Evolutionary conservation across 2,888 invertebrate genomes (phyloP).

Genomic region (Lordiphosa andalusiaca): DNA sequence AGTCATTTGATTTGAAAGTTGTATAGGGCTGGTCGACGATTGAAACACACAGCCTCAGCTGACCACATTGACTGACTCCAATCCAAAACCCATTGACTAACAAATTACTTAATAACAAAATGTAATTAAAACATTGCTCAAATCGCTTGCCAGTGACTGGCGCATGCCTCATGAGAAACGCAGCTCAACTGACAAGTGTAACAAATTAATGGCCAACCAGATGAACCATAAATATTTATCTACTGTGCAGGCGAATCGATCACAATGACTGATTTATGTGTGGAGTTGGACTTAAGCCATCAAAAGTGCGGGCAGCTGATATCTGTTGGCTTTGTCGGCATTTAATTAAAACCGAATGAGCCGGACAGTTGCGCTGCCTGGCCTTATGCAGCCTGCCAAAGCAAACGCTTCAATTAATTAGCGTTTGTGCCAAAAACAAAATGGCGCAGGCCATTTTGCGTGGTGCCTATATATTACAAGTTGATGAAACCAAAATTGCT

Average conservation of each 20-base stretch:
- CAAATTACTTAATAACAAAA: not conserved
- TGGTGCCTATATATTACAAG: slow-evolving; percentile 58
- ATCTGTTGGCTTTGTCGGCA: slow-evolving; percentile 36
- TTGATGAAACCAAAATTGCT: slow-evolving; percentile 44
- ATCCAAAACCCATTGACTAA: not conserved
- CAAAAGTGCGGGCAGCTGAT: slow-evolving; percentile 45
- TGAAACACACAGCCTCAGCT: not conserved
- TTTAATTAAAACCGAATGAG: slow-evolving; percentile 30
- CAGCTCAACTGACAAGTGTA: slow-evolving; percentile 40
- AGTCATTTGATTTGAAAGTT: slow-evolving; percentile 31
- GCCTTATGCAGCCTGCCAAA: slow-evolving; percentile 15
- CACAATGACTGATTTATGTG: slow-evolving; percentile 26
- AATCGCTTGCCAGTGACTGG: not conserved
- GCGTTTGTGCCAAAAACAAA: slow-evolving; percentile 41
- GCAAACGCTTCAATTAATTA: slow-evolving; percentile 57
- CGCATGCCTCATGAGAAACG: slow-evolving; percentile 23
- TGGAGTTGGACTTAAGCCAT: slow-evolving; percentile 19
- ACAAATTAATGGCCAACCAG: slow-evolving; percentile 36
- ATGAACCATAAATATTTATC: slow-evolving; percentile 57
- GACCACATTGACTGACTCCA: not conserved
- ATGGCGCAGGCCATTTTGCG: slow-evolving; percentile 31
- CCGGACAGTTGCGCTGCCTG: slow-evolving; percentile 5
- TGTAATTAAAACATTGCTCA: slow-evolving; percentile 2
- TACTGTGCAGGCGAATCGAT: slow-evolving; percentile 10
- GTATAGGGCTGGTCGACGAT: too few species aligned